Conservation (phyloP, 2,113 vertebrate genomes). For the Brachypteracias leptosomus region DNA sequence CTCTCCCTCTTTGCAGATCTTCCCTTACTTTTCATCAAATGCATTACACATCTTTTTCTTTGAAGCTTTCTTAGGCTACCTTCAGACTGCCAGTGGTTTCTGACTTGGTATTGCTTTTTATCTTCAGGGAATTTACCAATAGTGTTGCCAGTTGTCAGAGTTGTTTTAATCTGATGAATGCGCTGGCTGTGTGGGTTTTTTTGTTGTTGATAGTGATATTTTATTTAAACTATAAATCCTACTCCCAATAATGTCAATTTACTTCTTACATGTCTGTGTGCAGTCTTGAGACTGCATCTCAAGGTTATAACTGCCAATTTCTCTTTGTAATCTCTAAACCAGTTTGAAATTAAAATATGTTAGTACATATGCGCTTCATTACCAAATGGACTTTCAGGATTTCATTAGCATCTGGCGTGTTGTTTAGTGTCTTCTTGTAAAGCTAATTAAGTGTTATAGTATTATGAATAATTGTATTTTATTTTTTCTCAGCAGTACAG, state of each 20-base stretch:
- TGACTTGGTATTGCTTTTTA: background rate
- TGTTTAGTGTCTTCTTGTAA: background rate
- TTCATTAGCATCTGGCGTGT: constrained; percentile 39
- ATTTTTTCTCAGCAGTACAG: background rate
- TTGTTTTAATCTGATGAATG: background rate
- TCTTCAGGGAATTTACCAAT: background rate
- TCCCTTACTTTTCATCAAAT: constrained; percentile 4
- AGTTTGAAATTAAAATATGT: constrained; percentile 22
- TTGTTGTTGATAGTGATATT: background rate
- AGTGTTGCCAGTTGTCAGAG: background rate
- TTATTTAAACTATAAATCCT: background rate
- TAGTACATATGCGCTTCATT: background rate
- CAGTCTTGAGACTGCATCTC: background rate
- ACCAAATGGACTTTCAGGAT: constrained; percentile 34
- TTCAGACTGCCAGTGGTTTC: background rate
- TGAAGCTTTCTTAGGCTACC: background rate
- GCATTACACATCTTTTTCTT: background rate
- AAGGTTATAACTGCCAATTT: background rate
- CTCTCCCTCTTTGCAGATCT: background rate
- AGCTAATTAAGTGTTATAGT: constrained; percentile 24
- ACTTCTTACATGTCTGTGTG: background rate
- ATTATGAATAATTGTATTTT: background rate
- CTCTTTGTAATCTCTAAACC: background rate
- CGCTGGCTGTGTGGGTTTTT: background rate
- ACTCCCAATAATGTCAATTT: background rate